Evolutionary conservation across 2,888 invertebrate genomes (phyloP).

Genomic region (Cryptocephalus moraei): DNA sequence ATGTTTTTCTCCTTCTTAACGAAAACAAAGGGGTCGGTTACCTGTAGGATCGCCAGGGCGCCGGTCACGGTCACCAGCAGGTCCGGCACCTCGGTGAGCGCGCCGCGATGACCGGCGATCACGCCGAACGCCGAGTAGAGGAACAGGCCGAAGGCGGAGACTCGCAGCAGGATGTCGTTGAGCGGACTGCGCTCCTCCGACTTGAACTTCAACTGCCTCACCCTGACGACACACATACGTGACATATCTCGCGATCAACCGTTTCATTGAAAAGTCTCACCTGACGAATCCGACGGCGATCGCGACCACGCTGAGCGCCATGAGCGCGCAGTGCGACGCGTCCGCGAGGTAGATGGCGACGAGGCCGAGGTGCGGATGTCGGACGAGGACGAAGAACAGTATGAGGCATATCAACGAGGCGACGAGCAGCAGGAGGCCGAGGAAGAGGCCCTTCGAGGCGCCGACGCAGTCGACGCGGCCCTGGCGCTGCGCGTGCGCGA

Average conservation of each 20-base stretch:
- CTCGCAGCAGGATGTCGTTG: constrained; percentile 82
- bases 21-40: too few relatives aligned
- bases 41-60: constrained; percentile 76
- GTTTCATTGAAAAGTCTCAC: too few relatives aligned
- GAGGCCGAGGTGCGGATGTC: constrained; percentile 70
- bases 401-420: constrained; percentile 88
- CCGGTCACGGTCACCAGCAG: constrained; percentile 85
- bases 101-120: constrained; percentile 79
- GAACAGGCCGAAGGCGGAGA: constrained; percentile 89
- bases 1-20: too few relatives aligned
- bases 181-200: constrained; percentile 83
- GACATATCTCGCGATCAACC: constrained; percentile 21
- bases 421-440: constrained; percentile 79
- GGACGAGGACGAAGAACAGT: constrained; percentile 89
- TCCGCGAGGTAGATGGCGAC: constrained; percentile 86
- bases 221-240: constrained; percentile 47
- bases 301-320: constrained; percentile 80
- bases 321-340: constrained; percentile 79
- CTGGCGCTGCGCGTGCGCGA: constrained; percentile 72
- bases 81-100: constrained; percentile 75
- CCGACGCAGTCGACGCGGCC: constrained; percentile 90
- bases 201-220: constrained; percentile 82
- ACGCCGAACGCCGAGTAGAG: constrained; percentile 88
- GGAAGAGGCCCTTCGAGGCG: constrained; percentile 87
- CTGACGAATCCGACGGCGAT: constrained; percentile 85